These are phyloP conservation scores for Drosophila leonis DNA, from an alignment of 2,888 invertebrate species.

Conservation along the genomic window DNA sequence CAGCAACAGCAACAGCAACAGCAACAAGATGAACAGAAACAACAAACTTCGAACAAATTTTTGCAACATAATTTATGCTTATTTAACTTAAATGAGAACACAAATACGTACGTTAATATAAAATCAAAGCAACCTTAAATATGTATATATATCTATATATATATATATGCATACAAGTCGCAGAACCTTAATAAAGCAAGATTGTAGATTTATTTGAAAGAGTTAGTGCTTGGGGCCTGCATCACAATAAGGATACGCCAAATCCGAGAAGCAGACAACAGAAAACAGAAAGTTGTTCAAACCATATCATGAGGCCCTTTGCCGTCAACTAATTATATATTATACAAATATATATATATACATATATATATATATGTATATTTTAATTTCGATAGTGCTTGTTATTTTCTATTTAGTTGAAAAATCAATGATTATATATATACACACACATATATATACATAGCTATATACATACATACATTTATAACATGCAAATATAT, in stretches of 20 bases:
- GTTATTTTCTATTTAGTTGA: conserved; percentile 78
- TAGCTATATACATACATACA: conserved; percentile 33
- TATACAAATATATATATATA: conserved; percentile 33
- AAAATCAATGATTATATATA: conserved; percentile 33
- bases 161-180: conserved; percentile 30
- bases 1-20: conserved; percentile 40
- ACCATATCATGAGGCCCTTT: conserved; percentile 69
- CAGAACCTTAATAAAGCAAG: conserved; percentile 11
- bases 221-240: conserved; percentile 29
- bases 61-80: conserved; percentile 57
- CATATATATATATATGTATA: conserved; percentile 38
- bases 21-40: conserved; percentile 17
- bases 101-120: conserved; percentile 72
- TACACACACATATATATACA: conserved; percentile 17
- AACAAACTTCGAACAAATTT: conserved; percentile 70
- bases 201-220: conserved; percentile 45
- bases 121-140: conserved; percentile 49
- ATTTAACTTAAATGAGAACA: conserved; percentile 58
- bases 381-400: conserved; percentile 67
- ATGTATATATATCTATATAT: conserved; percentile 11
- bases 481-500: conserved; percentile 31
- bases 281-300: conserved; percentile 42
- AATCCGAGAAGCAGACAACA: conserved; percentile 25
- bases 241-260: conserved; percentile 20
- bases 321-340: conserved; percentile 29